These are phyloP conservation scores for Gymnogyps californianus DNA, from an alignment of 2,113 vertebrate genomes.

Conservation along the genomic window DNA sequence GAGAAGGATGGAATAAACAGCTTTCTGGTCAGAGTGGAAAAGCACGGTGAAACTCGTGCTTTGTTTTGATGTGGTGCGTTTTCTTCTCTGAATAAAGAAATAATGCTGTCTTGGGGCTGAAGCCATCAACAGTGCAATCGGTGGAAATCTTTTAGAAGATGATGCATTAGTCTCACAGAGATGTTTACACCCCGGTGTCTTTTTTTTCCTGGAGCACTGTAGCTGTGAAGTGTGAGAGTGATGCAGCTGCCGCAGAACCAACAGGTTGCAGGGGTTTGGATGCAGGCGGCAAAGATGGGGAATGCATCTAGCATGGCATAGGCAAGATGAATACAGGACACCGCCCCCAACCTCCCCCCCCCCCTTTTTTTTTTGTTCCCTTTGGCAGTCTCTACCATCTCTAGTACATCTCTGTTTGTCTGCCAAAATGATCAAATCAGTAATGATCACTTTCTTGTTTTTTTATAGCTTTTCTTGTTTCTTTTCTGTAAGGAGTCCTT, in stretches of 20 bases:
- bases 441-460: neutral
- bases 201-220: neutral
- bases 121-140: fast-evolving
- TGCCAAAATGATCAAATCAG: conserved; percentile 13
- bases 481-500: conserved; percentile 7
- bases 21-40: neutral
- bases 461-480: neutral
- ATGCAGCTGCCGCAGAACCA: neutral
- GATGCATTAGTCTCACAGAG: neutral
- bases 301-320: fast-evolving
- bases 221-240: neutral
- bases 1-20: neutral
- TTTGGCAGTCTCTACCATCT: neutral
- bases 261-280: neutral
- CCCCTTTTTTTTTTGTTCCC: neutral
- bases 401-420: neutral
- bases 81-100: neutral
- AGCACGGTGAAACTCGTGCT: neutral
- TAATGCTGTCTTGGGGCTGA: neutral
- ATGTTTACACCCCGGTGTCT: neutral
- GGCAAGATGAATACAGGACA: neutral
- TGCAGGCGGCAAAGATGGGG: neutral
- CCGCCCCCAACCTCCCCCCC: fast-evolving
- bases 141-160: neutral
- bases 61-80: fast-evolving